Evolutionary conservation across 2,888 invertebrate species (phyloP), one percentile per base, ranked within the genome.

Genomic region (Muschampia plurimacula): DNA sequence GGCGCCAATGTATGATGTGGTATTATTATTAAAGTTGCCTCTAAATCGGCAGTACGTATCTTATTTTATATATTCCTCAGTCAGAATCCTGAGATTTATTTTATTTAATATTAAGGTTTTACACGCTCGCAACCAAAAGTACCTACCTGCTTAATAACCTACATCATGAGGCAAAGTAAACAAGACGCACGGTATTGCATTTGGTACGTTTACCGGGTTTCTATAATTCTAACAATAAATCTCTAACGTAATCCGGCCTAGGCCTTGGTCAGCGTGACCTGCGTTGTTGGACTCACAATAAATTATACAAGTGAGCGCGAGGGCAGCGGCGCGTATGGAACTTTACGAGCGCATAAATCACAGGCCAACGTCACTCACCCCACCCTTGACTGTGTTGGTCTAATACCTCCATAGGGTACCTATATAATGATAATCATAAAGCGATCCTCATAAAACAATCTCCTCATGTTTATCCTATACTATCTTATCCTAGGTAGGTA

Each of bases 301-400:
- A 93, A 93, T 93, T 93, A 93, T 92, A 86, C 92, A 92, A 91
- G 88, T 90, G 91, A 92, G 84, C 86, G 90, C 89, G 87, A 90
- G 90, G 89, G 90, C 89, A 86, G 87, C 85, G 84, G 89, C 86
- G 89, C 86, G 89, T 60, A 60, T 89, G 89, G 87, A 85, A 88
- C 83, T 92, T 93, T 93, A 93, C 88, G 92, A 89, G 80, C 82
- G 76, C 83, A 88, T 93, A 93, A 93, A 93, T 93, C 93, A 89
- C 84, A 80, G 84, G 80, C 73, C 81, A 80, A 81, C 82, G 86
- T 70, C 57, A 59, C 88, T 87, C 86, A 83, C 82, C 86, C 83
- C 82, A 84, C 83, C 85, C 84, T 83, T 76, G 80, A 75, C 77
- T 77, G 32, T 44, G 55, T 55, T 63, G n/a, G 39, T 8, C 63